These are phyloP conservation scores for Parasteatoda lunata DNA, from an alignment of 2,888 invertebrate species.

Conservation along the genomic window DNA sequence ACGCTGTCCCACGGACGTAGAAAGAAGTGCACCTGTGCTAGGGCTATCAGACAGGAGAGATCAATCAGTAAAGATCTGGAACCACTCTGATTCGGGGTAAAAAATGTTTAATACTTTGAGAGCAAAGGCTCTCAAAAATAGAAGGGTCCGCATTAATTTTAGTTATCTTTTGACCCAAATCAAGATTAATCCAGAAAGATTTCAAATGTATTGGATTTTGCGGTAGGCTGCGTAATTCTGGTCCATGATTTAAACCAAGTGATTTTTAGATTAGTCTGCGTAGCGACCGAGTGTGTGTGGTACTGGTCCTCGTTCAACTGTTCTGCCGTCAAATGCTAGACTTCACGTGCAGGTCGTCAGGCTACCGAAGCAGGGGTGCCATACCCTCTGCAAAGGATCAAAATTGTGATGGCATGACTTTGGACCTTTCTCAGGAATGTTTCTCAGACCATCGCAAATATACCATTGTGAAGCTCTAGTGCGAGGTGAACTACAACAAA, in stretches of 20 bases:
- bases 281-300: no score
- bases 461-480: no score
- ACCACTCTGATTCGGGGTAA: conserved; percentile 3
- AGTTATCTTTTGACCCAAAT: not conserved
- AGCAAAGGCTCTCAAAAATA: conserved; percentile 4
- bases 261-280: not conserved
- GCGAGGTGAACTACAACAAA: no score
- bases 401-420: no score
- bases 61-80: not conserved
- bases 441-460: no score
- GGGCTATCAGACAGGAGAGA: conserved; percentile 10
- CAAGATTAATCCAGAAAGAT: conserved; percentile 11
- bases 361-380: no score
- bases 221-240: not conserved
- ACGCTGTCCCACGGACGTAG: not conserved
- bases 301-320: no score
- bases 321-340: no score
- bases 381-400: no score
- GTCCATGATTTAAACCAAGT: not conserved
- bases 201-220: conserved; percentile 9
- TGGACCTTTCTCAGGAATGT: no score
- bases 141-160: not conserved
- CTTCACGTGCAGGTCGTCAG: no score
- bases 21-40: not conserved
- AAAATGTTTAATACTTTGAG: conserved; percentile 18